Evolutionary conservation across 2,797 vertebrate genomes (phyloP).

Genomic region (Poecile montanus): DNA sequence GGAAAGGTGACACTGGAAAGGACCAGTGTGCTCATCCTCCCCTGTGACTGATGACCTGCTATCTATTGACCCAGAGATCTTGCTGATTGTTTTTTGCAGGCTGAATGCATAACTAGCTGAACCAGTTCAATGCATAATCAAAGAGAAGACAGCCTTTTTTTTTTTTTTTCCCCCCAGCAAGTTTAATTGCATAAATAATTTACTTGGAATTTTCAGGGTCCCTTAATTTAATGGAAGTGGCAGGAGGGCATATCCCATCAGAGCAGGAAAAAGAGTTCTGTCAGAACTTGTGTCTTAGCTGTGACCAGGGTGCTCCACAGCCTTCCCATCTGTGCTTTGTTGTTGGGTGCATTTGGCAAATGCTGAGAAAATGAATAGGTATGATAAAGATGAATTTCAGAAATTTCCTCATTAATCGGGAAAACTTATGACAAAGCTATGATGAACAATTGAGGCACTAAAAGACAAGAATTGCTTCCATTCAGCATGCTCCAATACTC

Average conservation of each 20-base stretch:
- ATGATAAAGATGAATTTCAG: background rate
- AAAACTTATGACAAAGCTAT: background rate
- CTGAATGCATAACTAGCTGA: background rate
- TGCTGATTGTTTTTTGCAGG: background rate
- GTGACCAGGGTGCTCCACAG: background rate
- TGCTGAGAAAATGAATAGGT: background rate
- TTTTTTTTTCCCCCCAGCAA: fast-evolving
- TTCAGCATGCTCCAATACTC: background rate
- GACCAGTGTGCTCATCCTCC: background rate
- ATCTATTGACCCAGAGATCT: background rate
- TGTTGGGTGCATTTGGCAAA: background rate
- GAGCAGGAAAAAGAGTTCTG: background rate
- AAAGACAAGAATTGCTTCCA: background rate
- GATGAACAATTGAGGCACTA: background rate
- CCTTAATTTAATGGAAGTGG: background rate
- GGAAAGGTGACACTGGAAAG: background rate
- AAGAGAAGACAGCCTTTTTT: fast-evolving
- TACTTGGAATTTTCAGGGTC: background rate
- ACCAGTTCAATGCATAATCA: background rate
- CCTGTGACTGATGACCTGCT: background rate
- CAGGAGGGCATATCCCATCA: background rate
- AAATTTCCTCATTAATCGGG: background rate
- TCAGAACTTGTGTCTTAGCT: background rate
- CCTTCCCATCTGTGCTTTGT: background rate
- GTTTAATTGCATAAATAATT: background rate